Evolutionary conservation across 2,113 vertebrate genomes (phyloP).

Genomic region (Xenus cinereus): DNA sequence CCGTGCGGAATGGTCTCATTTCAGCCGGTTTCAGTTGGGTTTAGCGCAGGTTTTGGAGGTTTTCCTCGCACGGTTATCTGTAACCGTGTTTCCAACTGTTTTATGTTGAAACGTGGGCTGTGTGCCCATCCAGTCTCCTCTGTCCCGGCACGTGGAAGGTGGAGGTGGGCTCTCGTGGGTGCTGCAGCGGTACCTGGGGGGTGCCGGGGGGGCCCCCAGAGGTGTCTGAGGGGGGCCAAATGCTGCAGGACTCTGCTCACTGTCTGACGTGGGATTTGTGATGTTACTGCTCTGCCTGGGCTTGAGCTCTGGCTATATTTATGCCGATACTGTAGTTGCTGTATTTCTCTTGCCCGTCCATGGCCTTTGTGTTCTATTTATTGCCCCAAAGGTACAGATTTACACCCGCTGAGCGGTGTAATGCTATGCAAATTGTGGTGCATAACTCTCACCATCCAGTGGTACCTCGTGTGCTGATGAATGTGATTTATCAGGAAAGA

Average conservation of each 20-base stretch:
- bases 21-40: neutral
- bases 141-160: neutral
- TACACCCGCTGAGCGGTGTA: neutral
- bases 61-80: neutral
- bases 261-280: neutral
- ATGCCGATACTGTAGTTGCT: too few relatives aligned
- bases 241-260: neutral
- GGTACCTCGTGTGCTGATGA: neutral
- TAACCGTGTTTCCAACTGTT: neutral
- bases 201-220: neutral
- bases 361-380: neutral
- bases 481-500: neutral
- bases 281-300: neutral
- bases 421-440: neutral
- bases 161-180: accelerated
- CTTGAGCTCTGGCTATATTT: neutral
- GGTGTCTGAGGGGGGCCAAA: neutral
- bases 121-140: neutral
- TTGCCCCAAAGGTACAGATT: neutral
- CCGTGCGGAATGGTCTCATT: neutral
- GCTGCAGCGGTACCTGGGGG: accelerated
- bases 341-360: neutral
- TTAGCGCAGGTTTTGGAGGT: neutral
- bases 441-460: neutral
- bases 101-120: neutral